A percentile compares a stretch with the other conserved stretches of the same genome.
Conservation (phyloP, 92 coral and sea anemone species). For the Siderastrea radians region DNA sequence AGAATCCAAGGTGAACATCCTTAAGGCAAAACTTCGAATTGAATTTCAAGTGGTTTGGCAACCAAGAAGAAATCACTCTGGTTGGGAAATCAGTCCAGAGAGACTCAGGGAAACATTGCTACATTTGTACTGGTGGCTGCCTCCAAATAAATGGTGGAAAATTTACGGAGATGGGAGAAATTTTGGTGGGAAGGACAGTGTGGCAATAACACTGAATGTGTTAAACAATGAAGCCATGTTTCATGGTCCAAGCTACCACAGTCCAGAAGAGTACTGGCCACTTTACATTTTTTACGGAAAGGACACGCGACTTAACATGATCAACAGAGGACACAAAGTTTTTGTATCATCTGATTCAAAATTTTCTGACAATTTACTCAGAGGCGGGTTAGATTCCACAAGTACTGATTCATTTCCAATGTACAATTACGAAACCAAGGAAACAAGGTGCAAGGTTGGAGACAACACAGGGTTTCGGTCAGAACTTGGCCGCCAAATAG, state of each 20-base stretch:
- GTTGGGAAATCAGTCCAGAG: conserved; percentile 31
- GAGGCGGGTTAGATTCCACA: conserved; percentile 33
- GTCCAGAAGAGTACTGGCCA: conserved; percentile 65
- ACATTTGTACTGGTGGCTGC: conserved; percentile 41
- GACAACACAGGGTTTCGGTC: conserved; percentile 57
- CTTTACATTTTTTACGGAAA: conserved; percentile 41
- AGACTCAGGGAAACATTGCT: conserved; percentile 22
- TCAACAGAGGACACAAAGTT: conserved; percentile 10
- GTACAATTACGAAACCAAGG: conserved; percentile 64
- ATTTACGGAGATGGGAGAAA: background rate
- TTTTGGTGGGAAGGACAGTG: conserved; percentile 59
- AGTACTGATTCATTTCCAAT: conserved; percentile 38
- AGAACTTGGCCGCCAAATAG: conserved; percentile 36
- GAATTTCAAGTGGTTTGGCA: conserved; percentile 55
- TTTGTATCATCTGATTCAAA: background rate
- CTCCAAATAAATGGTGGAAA: conserved; percentile 44
- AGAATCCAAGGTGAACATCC: conserved; percentile 22
- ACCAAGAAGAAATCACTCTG: conserved; percentile 43
- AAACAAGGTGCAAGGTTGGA: conserved; percentile 50
- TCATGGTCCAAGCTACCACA: conserved; percentile 45
- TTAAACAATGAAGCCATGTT: conserved; percentile 29
- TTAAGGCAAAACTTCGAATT: conserved; percentile 40
- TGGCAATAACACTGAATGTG: conserved; percentile 35
- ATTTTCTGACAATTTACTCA: conserved; percentile 13
- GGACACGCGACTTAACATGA: conserved; percentile 47